These are phyloP conservation scores for Drosophila histrio DNA, from an alignment of 2,888 invertebrate species.

Conservation along the genomic window DNA sequence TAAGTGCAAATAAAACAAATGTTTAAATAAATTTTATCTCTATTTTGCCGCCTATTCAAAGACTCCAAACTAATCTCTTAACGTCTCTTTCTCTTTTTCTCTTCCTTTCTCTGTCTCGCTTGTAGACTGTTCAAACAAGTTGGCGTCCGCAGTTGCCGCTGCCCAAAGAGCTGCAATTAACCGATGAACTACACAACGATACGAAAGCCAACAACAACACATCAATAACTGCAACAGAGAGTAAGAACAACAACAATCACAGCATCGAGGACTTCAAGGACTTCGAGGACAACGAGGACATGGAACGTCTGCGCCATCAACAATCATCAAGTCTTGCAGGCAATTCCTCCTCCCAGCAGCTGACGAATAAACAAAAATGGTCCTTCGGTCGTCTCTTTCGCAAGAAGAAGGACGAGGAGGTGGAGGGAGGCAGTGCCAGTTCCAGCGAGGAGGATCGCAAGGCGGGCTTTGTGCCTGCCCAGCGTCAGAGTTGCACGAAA, in stretches of 20 bases:
- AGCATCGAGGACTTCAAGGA: conserved; percentile 51
- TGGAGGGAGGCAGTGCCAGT: conserved; percentile 84
- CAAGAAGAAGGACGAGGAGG: conserved; percentile 87
- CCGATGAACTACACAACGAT: conserved; percentile 75
- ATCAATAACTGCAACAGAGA: conserved; percentile 27
- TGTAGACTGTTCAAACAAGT: conserved; percentile 84
- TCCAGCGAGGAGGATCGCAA: conserved; percentile 84
- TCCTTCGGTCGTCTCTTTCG: conserved; percentile 91
- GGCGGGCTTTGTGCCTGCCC: conserved; percentile 82
- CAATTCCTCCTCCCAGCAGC: conserved; percentile 57
- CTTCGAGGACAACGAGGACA: too few species aligned
- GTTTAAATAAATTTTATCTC: conserved; percentile 61
- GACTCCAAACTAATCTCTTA: conserved; percentile 26
- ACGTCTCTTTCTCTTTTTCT: neutral
- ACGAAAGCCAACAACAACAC: conserved; percentile 58
- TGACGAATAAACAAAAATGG: conserved; percentile 87
- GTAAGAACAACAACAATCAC: conserved; percentile 11
- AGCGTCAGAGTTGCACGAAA: conserved; percentile 71
- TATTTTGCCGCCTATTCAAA: conserved; percentile 43
- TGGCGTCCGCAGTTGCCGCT: conserved; percentile 84
- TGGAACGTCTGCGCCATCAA: conserved; percentile 65
- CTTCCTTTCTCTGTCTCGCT: conserved; percentile 28
- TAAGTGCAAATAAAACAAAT: conserved; percentile 63
- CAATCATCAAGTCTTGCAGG: conserved; percentile 39
- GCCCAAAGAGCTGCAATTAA: conserved; percentile 81